Base-by-base conservation (phyloP, 2,888 invertebrate species). In the Ditula angustiorana region DNA sequence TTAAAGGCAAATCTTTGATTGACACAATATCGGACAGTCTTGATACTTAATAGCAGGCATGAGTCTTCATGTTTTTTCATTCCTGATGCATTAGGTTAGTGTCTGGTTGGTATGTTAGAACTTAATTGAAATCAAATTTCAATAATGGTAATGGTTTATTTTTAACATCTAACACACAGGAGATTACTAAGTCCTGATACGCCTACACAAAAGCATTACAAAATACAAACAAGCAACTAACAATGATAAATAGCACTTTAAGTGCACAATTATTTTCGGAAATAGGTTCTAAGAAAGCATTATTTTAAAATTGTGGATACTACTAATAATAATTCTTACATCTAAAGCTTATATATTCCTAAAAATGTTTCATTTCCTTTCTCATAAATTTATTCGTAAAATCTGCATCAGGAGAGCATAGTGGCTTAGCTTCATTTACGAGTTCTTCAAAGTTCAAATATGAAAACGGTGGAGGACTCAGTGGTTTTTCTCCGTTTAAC, bases 401-500 rank as follows among this genome's bases (percentile, higher is more conserved):
- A 21, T 77, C 76, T 8, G 79, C 64, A 86, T 96, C 96, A 41
- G 83, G 76, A 13, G 92, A 85, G 69, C 69, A 66, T 28, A 88
- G 66, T 1, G 88, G 80, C 71, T 93, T 82, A 11, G 94, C 92
- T 73, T 92, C 93, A 60, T 86, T 78, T 49, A 96, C 87, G 46
- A 97, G 82, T 61, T 95, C 94, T 58, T 94, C 86, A 81, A 95
- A 95, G 33, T 83, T 86, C 23, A 97, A 74, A 70, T 92, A 84
- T 62, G 87, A 82, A 83, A 95, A 97, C 8, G 77, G 68, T 21
- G 74, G 71, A 23, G 81, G 73, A 49, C 71, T 57, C 30, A 73
- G 67, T 11, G 76, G 70, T 1, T 58, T 41, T 57, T 70, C 78
- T 74, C 75, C 86, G 76, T 74, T 87, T 23, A 71, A 66, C 61